Percentiles rank a stretch among this genome's conserved stretches.
phyloP scores from a whole-genome alignment of 2,113 vertebrate genomes.

The Oreocharis arfaki region DNA sequence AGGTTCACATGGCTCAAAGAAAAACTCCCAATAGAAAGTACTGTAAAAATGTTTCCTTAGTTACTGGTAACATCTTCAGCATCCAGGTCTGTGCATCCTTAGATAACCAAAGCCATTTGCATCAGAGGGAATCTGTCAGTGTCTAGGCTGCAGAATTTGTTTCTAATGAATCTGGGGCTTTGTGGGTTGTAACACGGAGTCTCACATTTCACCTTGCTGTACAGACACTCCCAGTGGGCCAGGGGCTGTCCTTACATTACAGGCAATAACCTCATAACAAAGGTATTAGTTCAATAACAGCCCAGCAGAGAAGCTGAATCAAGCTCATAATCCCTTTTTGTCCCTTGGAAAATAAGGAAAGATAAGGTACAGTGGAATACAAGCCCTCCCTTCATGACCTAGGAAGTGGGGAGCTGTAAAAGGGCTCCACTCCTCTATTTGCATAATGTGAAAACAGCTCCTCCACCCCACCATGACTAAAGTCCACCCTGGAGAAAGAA shows the following conservation, averaged over 20 bases:
- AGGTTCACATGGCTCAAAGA: background rate
- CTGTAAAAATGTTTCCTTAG: background rate
- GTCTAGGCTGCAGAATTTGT: background rate
- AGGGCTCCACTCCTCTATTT: background rate
- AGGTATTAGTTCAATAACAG: background rate
- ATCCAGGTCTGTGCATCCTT: background rate
- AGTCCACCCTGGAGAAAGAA: background rate
- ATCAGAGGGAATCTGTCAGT: background rate
- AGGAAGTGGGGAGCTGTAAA: background rate
- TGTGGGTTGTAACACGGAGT: background rate
- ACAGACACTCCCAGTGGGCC: background rate
- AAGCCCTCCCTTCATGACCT: background rate
- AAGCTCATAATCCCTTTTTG: background rate
- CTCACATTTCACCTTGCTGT: background rate
- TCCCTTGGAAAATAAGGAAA: background rate
- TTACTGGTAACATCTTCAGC: background rate
- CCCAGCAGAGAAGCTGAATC: background rate
- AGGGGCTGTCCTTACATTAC: background rate
- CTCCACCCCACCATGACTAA: background rate
- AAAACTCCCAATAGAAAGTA: background rate
- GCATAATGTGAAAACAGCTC: background rate
- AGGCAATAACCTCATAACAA: background rate
- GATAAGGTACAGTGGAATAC: background rate
- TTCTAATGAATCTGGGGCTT: constrained; percentile 4
- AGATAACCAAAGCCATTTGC: background rate